Conservation (phyloP, 2,888 invertebrate genomes). For the Acronicta psi region DNA sequence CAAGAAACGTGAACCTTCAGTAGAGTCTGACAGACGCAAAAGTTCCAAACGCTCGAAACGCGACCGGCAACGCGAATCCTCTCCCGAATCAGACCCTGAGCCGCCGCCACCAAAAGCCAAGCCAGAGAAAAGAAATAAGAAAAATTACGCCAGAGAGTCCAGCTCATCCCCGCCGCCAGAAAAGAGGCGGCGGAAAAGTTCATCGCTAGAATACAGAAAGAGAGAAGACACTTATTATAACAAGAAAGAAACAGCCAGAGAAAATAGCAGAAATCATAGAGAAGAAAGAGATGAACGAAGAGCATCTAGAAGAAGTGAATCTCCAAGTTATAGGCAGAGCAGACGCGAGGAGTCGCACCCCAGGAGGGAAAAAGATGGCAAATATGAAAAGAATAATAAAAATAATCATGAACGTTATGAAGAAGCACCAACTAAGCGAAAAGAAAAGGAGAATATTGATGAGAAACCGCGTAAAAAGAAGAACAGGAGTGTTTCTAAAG, state of each 20-base stretch:
- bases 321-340: slow-evolving; percentile 55
- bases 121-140: slow-evolving; percentile 69
- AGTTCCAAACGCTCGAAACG: slow-evolving; percentile 68
- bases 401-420: slow-evolving; percentile 66
- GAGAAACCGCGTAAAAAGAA: slow-evolving; percentile 62
- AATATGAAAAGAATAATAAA: slow-evolving; percentile 61
- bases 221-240: slow-evolving; percentile 54
- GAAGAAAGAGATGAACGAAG: slow-evolving; percentile 64
- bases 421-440: slow-evolving; percentile 62
- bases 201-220: slow-evolving; percentile 65
- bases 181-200: slow-evolving; percentile 74
- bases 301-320: slow-evolving; percentile 57
- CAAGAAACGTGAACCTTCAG: slow-evolving; percentile 70
- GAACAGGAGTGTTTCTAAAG: slow-evolving; percentile 68
- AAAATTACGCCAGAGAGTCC: slow-evolving; percentile 61
- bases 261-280: slow-evolving; percentile 56
- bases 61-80: slow-evolving; percentile 63
- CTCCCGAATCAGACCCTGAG: slow-evolving; percentile 71
- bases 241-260: slow-evolving; percentile 59
- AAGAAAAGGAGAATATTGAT: slow-evolving; percentile 61
- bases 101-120: slow-evolving; percentile 59
- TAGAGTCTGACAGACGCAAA: slow-evolving; percentile 62
- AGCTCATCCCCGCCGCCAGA: slow-evolving; percentile 77
- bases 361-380: slow-evolving; percentile 56
- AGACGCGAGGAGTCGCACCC: slow-evolving; percentile 50